Base-by-base conservation (phyloP, 2,888 invertebrate species). In the Andrena bucephala region DNA sequence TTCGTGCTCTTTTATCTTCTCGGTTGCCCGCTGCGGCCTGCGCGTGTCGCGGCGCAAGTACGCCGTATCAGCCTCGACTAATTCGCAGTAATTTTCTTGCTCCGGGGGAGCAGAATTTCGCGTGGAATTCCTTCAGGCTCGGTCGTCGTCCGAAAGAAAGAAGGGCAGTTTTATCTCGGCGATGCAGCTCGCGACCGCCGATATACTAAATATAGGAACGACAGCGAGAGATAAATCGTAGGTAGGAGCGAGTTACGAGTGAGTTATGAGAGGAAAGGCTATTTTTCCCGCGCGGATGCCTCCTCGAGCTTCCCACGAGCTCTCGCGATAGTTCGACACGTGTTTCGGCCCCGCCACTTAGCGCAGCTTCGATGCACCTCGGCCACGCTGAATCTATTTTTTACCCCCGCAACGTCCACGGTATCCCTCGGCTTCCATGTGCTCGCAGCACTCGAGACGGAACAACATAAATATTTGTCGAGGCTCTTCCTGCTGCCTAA, bases 171-270 rank as follows among this genome's bases (percentile, higher is more conserved):
- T 83, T 67, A 77, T 80, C 79, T 69, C 59, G 42, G 31, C 24
- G 63, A 68, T n/a, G 67, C 69, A 16, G 54, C 69, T 68, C 70
- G 50, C 68, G 67, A 63, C 59, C 77, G 77, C 24, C 66, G 79
- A 81, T 77, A 81, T 69, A 81, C 89, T 89, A 91, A 90, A 89
- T 89, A 91, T 91, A 91, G 88, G 66, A 65, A 20, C 73, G 57
- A 54, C 60, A n/a, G 62, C 59, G 60, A 36, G 36, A 62, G 69
- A 80, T 81, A 80, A 80, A 81, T 79, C 69, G 80, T 67, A 50
- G 60, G 54, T 74, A 54, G 48, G 16, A 62, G 52, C 16, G 42
- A 77, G 50, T 71, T 57, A 59, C 42, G 69, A 52, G 69, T 24
- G 42, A 77, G 50, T 71, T 57, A 62, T 27, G 69, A 52, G 69